Conservation (phyloP, 2,888 invertebrate genomes). For the Hemistola chrysoprasaria region DNA sequence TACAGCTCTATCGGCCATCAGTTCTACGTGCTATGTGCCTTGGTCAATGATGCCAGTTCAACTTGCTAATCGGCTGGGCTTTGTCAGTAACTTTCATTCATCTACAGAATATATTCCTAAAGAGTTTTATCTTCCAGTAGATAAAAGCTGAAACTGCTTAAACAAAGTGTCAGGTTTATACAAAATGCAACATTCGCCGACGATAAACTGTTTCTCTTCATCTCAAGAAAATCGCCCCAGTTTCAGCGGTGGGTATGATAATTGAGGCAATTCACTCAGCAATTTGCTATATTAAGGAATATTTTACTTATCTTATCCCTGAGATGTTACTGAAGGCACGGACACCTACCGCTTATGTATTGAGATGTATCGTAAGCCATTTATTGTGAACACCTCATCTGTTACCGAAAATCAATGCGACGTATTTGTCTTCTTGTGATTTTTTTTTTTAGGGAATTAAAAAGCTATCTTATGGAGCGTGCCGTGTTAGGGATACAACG, state of each 20-base stretch:
- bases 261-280: slow-evolving; percentile 62
- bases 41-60: no score
- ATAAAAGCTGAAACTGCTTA: background rate
- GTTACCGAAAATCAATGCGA: slow-evolving; percentile 29
- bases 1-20: no score
- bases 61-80: no score
- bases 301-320: slow-evolving; percentile 77
- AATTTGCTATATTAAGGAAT: slow-evolving; percentile 73
- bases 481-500: no score
- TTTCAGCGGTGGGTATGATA: slow-evolving; percentile 51
- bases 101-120: no score
- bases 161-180: slow-evolving; percentile 19
- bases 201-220: slow-evolving; percentile 22
- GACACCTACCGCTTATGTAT: slow-evolving; percentile 59
- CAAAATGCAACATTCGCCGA: slow-evolving; percentile 4
- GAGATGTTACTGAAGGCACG: slow-evolving; percentile 60
- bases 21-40: no score
- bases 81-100: no score
- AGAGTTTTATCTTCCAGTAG: no score
- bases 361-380: slow-evolving; percentile 65
- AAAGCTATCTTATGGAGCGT: no score
- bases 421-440: background rate
- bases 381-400: slow-evolving; percentile 47
- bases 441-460: no score
- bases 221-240: slow-evolving; percentile 24